phyloP scores from a whole-genome alignment of 2,113 vertebrate species.

The Bubo blakistoni region DNA sequence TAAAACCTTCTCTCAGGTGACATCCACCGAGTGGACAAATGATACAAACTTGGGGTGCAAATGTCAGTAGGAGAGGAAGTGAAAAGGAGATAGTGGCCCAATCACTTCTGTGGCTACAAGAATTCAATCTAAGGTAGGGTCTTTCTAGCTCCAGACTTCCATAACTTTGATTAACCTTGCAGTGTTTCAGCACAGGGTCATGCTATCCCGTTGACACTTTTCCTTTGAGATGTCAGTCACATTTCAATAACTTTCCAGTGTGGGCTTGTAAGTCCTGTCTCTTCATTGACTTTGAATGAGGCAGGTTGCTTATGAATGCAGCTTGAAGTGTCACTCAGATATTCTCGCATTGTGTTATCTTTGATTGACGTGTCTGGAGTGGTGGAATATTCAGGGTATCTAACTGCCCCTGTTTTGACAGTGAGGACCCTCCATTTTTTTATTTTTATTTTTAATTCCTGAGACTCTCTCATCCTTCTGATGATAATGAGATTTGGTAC shows the following conservation, averaged over 20 bases:
- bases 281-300: slow-evolving; percentile 79
- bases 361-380: slow-evolving; percentile 70
- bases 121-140: slow-evolving; percentile 46
- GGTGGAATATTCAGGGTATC: slow-evolving; percentile 53
- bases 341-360: slow-evolving; percentile 68
- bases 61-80: slow-evolving; percentile 22
- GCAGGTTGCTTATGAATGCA: slow-evolving; percentile 75
- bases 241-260: slow-evolving; percentile 81
- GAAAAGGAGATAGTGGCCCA: slow-evolving; percentile 15
- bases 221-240: slow-evolving; percentile 80
- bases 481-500: background rate
- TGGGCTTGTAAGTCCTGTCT: slow-evolving; percentile 76
- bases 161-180: slow-evolving; percentile 78
- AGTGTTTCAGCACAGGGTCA: slow-evolving; percentile 74
- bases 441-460: slow-evolving; percentile 20
- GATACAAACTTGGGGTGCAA: slow-evolving; percentile 6
- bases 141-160: slow-evolving; percentile 53
- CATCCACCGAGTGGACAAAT: slow-evolving; percentile 28
- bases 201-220: slow-evolving; percentile 64
- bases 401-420: slow-evolving; percentile 43
- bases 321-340: slow-evolving; percentile 75
- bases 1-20: background rate
- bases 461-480: background rate
- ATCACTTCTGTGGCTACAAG: slow-evolving; percentile 39
- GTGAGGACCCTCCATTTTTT: background rate